Evolutionary conservation across 2,888 invertebrate species (phyloP), one percentile per base, ranked within the genome.

Genomic region (Cylloceria caligata): DNA sequence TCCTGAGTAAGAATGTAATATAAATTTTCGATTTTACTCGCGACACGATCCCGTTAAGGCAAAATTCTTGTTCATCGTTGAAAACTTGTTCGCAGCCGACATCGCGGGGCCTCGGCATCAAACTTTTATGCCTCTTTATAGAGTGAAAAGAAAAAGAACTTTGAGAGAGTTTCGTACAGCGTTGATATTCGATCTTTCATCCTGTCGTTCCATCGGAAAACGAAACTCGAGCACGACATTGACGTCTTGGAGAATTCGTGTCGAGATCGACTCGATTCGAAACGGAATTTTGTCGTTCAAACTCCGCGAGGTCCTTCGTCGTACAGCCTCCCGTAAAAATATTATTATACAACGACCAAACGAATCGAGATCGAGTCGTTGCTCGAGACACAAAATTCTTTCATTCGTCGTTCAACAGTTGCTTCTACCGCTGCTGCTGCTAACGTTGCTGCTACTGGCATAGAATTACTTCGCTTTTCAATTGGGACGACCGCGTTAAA

Each of bases 381-480:
- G n/a, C n/a, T 13, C 34, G 47, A 34, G 34, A 49, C 30, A 68
- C 76, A 30, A 45, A 27, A 68, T 45, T 45, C 27, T 65, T 57
- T 42, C 24, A 30, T 65, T 71, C 42, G 4, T 55, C 55, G 30
- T 27, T 39, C 27, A 34, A 62, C 16, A 9, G 11, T 34, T n/a
- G 45, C 49, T 42, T 34, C n/a, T 16, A 13, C 42, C 16, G 19
- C 36, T 60, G 21, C 11, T 71, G 55, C 62, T 39, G 36, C 36
- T 60, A 16, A 6, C 65, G 55, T 52, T 39, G 36, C 45, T 65
- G 65, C 71, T 57, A 19, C 47, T 60, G 65, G 72, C 67, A 79
- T 79, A 49, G 49, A 76, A 80, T 80, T 72, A 76, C 67, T 67
- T 60, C 62, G 47, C 67, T 62, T 68, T 76, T 72, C 65, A 76